Evolutionary conservation across 2,797 vertebrate species (phyloP).

Genomic region (Channa striata): DNA sequence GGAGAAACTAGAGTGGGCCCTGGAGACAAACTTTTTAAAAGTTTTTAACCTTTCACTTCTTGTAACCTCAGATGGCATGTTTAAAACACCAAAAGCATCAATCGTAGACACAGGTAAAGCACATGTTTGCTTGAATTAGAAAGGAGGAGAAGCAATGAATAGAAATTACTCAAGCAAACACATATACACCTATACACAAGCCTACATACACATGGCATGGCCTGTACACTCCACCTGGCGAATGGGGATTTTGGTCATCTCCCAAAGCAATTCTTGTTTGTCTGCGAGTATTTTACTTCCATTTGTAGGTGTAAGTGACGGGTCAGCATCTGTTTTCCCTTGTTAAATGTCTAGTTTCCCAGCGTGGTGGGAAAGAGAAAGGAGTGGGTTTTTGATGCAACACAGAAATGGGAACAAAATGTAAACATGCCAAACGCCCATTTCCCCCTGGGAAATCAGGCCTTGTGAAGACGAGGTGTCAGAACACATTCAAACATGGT

Average conservation of each 20-base stretch:
- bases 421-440: slow-evolving; percentile 74
- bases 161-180: slow-evolving; percentile 31
- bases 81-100: slow-evolving; percentile 7
- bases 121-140: slow-evolving; percentile 18
- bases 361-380: slow-evolving; percentile 7
- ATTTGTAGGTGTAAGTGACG: slow-evolving; percentile 49
- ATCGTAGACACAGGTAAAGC: slow-evolving; percentile 10
- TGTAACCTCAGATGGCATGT: neutral
- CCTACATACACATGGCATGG: slow-evolving; percentile 26
- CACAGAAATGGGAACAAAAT: slow-evolving; percentile 68
- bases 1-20: slow-evolving; percentile 6
- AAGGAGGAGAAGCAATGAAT: slow-evolving; percentile 28
- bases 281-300: slow-evolving; percentile 41
- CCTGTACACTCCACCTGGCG: slow-evolving; percentile 15
- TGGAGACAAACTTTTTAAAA: slow-evolving; percentile 23
- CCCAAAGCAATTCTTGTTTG: slow-evolving; percentile 41
- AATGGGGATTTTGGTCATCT: slow-evolving; percentile 21
- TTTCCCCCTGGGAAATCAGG: slow-evolving; percentile 71
- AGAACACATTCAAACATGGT: slow-evolving; percentile 66
- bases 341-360: slow-evolving; percentile 37
- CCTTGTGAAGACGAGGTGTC: slow-evolving; percentile 66
- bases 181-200: slow-evolving; percentile 9
- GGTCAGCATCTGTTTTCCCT: slow-evolving; percentile 71
- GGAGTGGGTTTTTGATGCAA: slow-evolving; percentile 42
- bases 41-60: slow-evolving; percentile 16